phyloP scores from a whole-genome alignment of 1,140 invertebrate species.

The Diuraphis noxia region DNA sequence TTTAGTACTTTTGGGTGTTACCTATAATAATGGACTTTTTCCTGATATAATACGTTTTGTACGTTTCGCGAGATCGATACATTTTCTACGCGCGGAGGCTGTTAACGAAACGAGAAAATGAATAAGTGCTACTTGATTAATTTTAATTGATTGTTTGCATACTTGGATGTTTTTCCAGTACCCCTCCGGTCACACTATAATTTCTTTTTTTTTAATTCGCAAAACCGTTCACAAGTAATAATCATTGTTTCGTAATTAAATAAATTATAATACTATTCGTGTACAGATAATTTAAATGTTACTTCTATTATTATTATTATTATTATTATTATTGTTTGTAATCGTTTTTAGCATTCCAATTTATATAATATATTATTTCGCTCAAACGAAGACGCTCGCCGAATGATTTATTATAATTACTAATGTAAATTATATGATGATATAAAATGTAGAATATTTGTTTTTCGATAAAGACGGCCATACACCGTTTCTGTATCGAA shows the following conservation, averaged over 20 bases:
- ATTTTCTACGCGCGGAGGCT: not conserved
- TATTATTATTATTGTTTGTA: not conserved
- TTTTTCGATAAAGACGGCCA: not conserved
- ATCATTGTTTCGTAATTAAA: not conserved
- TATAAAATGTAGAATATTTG: not conserved
- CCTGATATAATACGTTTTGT: not conserved
- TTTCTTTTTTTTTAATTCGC: not conserved
- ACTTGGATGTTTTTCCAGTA: not conserved
- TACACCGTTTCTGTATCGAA: not conserved
- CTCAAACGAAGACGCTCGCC: not conserved
- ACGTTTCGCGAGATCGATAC: not conserved
- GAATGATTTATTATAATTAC: not conserved
- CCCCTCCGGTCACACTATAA: not conserved
- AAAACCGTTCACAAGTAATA: not conserved
- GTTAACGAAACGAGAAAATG: constrained; percentile 17
- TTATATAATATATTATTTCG: not conserved
- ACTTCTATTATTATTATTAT: not conserved
- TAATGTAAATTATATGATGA: not conserved
- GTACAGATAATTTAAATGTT: not conserved
- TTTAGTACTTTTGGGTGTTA: not conserved
- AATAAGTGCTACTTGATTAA: constrained; percentile 8
- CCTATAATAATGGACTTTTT: not conserved
- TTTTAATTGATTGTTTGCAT: constrained; percentile 35
- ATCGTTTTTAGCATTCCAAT: not conserved
- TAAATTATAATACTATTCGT: not conserved